A percentile compares a stretch with the other conserved stretches of the same genome.
phyloP scores from a whole-genome alignment of 64 coral and sea anemone species.

The Porites australiensis region DNA sequence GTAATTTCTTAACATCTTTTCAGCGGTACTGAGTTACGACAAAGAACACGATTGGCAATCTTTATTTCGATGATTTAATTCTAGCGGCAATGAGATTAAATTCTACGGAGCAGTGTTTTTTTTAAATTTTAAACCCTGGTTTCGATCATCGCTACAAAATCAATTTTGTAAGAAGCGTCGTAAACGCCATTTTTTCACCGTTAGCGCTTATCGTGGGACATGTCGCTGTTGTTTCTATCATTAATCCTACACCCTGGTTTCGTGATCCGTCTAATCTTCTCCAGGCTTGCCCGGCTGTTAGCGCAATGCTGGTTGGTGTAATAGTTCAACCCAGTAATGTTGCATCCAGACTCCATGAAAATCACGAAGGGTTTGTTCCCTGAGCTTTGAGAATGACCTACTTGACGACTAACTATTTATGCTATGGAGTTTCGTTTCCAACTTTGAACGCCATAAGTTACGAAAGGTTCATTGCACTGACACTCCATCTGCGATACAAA shows the following conservation, averaged over 20 bases:
- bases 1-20: too few species aligned
- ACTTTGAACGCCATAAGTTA: slow-evolving; percentile 78
- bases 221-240: slow-evolving; percentile 25
- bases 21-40: too few species aligned
- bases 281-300: slow-evolving; percentile 65
- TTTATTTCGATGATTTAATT: too few species aligned
- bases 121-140: not conserved
- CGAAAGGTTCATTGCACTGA: slow-evolving; percentile 70
- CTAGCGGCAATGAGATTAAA: too few species aligned
- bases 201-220: slow-evolving; percentile 68
- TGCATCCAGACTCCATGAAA: slow-evolving; percentile 68
- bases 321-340: slow-evolving; percentile 68
- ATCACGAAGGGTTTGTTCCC: slow-evolving; percentile 60
- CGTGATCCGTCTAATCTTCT: slow-evolving; percentile 71
- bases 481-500: slow-evolving; percentile 76
- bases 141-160: slow-evolving; percentile 41
- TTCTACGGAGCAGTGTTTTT: not conserved
- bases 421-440: slow-evolving; percentile 86
- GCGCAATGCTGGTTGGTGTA: slow-evolving; percentile 65
- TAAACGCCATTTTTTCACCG: slow-evolving; percentile 63
- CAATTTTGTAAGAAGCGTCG: slow-evolving; percentile 74
- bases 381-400: slow-evolving; percentile 72
- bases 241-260: slow-evolving; percentile 46
- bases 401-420: slow-evolving; percentile 75
- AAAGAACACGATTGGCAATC: too few species aligned